Evolutionary conservation across 2,113 vertebrate genomes (phyloP), one percentile per base, ranked within the genome.

Genomic region (Scolopax mira): DNA sequence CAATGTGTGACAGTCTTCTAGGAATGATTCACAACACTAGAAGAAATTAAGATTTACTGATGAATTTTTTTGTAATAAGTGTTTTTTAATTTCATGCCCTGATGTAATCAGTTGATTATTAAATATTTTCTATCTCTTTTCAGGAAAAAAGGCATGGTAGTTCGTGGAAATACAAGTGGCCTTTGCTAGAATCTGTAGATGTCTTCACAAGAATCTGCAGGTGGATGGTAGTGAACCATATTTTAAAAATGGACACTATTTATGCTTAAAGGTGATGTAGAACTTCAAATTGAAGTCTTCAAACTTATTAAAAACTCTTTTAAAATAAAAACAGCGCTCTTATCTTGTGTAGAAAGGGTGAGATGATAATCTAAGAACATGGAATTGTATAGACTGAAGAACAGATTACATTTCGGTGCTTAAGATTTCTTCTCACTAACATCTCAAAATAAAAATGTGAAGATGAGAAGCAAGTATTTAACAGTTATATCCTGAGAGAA

Each of bases 241-340:
- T 65, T 61, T 81, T 80, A 79, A 21, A 85, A 91, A 75, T 4
- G 78, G 33, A 90, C 18, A 33, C 42, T 85, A 41, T 89, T 88
- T 79, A 84, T 75, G 24, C 41, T 86, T 69, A 48, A 81, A 96
- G 88, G 90, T 92, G 92, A 82, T 75, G 46, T 69, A 79, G 70
- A 90, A 64, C 65, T 74, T 95, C 52, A 37, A 12, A 33, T 65
- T 65, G 62, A 65, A 93, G 64, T 71, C 71, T 86, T 91, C 66
- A 86, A 55, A 55, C 3, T 37, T 4, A 87, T 91, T 49, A 57
- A 95, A 87, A 93, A 24, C 33, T n/a, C 11, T 33, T 39, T 41
- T 3, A 67, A 83, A 94, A 84, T 41, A 49, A 41, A 64, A 62
- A 16, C 49, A 67, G 21, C 71, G 27, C 27, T 69, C 41, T 66